phyloP scores from a whole-genome alignment of 2,797 vertebrate species.

The Lerista edwardsae region DNA sequence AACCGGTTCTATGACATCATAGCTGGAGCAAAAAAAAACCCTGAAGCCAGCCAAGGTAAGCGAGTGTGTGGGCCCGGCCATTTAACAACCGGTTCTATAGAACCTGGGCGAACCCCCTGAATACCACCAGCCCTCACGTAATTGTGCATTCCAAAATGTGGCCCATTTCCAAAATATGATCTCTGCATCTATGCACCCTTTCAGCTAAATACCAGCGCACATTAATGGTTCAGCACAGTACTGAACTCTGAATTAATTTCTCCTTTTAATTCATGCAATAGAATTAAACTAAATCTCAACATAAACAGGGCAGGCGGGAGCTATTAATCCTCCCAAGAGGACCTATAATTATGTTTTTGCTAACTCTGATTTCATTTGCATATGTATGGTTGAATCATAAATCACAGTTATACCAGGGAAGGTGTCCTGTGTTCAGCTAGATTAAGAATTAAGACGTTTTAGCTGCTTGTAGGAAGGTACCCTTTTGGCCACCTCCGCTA shows the following conservation, averaged over 20 bases:
- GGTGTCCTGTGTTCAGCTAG: constrained; percentile 30
- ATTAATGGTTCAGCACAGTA: constrained; percentile 32
- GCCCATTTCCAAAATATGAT: not conserved
- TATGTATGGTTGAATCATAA: constrained; percentile 48
- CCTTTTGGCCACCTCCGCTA: not conserved
- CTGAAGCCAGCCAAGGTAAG: too few relatives aligned
- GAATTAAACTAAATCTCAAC: constrained; percentile 72
- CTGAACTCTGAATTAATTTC: constrained; percentile 59
- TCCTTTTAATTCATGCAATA: constrained; percentile 55
- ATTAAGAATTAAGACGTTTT: constrained; percentile 20
- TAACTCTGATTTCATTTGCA: constrained; percentile 73
- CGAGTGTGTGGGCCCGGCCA: too few relatives aligned
- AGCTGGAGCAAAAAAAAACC: too few relatives aligned
- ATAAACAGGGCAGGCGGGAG: constrained; percentile 65
- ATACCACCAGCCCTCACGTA: not conserved
- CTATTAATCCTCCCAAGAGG: constrained; percentile 70
- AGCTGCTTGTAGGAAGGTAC: not conserved
- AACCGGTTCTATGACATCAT: too few relatives aligned
- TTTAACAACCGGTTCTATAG: too few relatives aligned
- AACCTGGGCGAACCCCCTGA: too few relatives aligned
- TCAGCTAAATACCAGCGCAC: not conserved
- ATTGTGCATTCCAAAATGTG: not conserved
- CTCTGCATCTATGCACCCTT: not conserved
- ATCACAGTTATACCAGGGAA: constrained; percentile 35
- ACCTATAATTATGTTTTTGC: constrained; percentile 73